A percentile compares a stretch with the other conserved stretches of the same genome.
These are phyloP conservation scores for Chirona hameri DNA, from an alignment of 2,888 invertebrate genomes.

Conservation along the genomic window DNA sequence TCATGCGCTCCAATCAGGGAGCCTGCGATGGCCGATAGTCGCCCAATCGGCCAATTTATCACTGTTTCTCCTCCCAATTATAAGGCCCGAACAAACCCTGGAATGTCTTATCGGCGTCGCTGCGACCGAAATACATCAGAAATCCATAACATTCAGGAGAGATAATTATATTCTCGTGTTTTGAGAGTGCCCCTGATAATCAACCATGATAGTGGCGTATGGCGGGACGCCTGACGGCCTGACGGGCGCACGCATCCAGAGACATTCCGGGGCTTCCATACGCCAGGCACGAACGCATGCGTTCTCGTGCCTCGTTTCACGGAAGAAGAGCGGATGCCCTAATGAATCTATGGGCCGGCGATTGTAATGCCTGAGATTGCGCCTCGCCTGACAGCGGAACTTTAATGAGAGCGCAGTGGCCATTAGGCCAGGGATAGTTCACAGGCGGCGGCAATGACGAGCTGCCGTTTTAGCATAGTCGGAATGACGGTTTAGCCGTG, in stretches of 20 bases:
- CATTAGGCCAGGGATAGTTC: background rate
- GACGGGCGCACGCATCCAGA: background rate
- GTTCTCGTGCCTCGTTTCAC: background rate
- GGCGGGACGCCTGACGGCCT: background rate
- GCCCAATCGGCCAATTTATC: conserved; percentile 12
- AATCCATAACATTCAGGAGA: background rate
- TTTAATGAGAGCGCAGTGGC: background rate
- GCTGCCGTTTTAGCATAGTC: background rate
- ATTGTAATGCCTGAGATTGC: no score
- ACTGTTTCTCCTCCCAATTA: conserved; percentile 12
- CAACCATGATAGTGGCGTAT: background rate
- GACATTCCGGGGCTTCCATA: background rate
- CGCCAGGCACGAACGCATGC: background rate
- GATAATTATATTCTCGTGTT: conserved; percentile 13
- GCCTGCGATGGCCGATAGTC: background rate
- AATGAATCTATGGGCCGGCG: background rate
- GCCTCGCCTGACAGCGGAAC: background rate
- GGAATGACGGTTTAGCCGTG: no score
- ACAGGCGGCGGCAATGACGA: background rate
- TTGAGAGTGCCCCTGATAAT: background rate
- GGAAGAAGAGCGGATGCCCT: background rate
- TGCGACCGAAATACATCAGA: background rate
- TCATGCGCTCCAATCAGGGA: background rate
- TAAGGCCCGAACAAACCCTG: conserved; percentile 23
- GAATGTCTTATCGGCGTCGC: background rate